Conservation (phyloP, 2,888 invertebrate species). For the Drosophila subsilvestris region DNA sequence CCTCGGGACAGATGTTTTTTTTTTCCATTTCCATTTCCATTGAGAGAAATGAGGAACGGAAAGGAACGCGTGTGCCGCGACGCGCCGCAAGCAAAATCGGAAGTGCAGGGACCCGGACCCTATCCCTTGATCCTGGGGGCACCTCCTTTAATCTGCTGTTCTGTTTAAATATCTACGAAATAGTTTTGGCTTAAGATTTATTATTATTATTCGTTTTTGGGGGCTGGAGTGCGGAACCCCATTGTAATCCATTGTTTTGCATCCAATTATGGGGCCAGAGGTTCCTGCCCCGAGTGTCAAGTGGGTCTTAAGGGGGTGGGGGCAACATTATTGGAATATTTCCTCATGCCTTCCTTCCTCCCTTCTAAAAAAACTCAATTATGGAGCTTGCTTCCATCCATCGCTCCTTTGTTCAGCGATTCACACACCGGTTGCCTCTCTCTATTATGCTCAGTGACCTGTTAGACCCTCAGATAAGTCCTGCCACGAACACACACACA, state of each 20-base stretch:
- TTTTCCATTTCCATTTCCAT: conserved; percentile 53
- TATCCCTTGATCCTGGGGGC: conserved; percentile 1
- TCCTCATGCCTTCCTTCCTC: too few species aligned
- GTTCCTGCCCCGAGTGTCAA: conserved; percentile 48
- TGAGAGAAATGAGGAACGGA: conserved; percentile 20
- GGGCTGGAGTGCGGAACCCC: neutral
- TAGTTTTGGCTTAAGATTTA: conserved; percentile 59
- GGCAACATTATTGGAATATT: too few species aligned
- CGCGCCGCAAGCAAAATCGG: conserved; percentile 56
- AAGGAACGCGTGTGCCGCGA: conserved; percentile 38
- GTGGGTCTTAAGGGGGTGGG: conserved; percentile 46
- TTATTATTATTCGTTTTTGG: conserved; percentile 50
- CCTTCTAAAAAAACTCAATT: neutral
- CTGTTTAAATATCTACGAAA: conserved; percentile 57
- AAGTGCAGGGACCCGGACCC: conserved; percentile 51
- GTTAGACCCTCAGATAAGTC: conserved; percentile 58
- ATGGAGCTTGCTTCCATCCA: neutral
- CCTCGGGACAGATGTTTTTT: conserved; percentile 67
- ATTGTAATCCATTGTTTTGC: conserved; percentile 56
- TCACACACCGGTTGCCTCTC: conserved; percentile 12
- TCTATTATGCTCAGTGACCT: conserved; percentile 46
- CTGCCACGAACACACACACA: neutral
- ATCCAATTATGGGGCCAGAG: conserved; percentile 53
- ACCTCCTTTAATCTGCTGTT: conserved; percentile 21
- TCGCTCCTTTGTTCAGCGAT: conserved; percentile 8